Base-by-base conservation (phyloP, 64 coral and sea anemone species). In the Stylophora pistillata region DNA sequence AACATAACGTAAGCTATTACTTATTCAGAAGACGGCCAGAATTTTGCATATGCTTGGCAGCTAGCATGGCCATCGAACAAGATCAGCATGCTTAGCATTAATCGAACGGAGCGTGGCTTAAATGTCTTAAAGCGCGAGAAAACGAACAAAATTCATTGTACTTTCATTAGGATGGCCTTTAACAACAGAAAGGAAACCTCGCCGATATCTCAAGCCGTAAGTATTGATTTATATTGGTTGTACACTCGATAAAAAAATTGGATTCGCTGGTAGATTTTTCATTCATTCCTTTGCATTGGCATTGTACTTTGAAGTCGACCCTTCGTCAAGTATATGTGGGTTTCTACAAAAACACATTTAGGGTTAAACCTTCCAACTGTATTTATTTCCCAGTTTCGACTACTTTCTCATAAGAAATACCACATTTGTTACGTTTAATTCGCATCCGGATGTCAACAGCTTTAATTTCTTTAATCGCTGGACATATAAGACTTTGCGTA, bases 21-120 rank as follows among this genome's bases (percentile, higher is more conserved):
- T 84, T 84, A 84, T 84, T 84, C 80, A 84, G 69, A 34, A 84
- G 23, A 30, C 10, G 0, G 0, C 3, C 29, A 33, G 53, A 47
- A 84, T 84, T 70, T 70, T 70, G 33, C 62, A 53, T 84, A 17
- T 69, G 60, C 29, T 84, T 84, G 37, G 32, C 69, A 53, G 60
- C 27, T 52, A 84, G 23, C 37, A 84, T 27, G 33, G 62, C 58
- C 13, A 55, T 15, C 61, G 4, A 26, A 68, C 21, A 25, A 68
- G 20, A 65, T 11, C 20, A 33, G 15, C 30, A 23, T 11, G 69
- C n/a, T 15, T 41, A 23, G 32, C 0, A 29, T 26, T 84, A 1
- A 6, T 53, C 9, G 18, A 12, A 52, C 34, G 33, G 0, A 34
- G 73, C 23, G 10, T 7, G 4, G 21, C 41, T 33, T 11, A 23